Evolutionary conservation across 1,140 invertebrate species (phyloP), one percentile per base, ranked within the genome.

Genomic region (Lerema accius): DNA sequence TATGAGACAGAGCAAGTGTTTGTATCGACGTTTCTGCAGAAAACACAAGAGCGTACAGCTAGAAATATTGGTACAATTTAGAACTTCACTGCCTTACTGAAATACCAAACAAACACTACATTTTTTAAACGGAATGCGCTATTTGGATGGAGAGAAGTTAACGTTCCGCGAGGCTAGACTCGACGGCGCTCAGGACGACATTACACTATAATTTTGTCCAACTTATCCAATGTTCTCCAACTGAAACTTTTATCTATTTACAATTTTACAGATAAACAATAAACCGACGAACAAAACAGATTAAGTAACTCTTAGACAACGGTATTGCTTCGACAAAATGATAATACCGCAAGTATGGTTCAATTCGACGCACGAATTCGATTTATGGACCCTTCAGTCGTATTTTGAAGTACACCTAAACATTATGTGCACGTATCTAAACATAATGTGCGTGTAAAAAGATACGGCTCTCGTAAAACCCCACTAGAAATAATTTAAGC

Each of bases 401-500:
- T 76, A 78, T 73, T 75, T 62, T 65, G 73, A 73, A 82, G 82
- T 80, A 80, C 73, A 85, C 73, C 74, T 85, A 76, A 86, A 86
- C 78, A 81, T 86, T 83, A 89, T 83, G 84, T 82, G 77, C 78
- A 78, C 83, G 79, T 86, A 85, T 86, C 82, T 85, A 82, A 75
- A 78, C 78, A 84, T 87, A 82, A 90, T 87, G 84, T 79, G 79
- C 66, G 76, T 88, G 82, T 90, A 90, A 90, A 90, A 90, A 87
- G 86, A 90, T 87, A 90, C 78, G 78, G 75, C 84, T 84, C 82
- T 84, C 87, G 73, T 90, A 90, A 90, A 89, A 73, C 79, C 71
- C 76, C 74, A 87, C 79, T 85, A 80, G 82, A 90, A 90, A 90
- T 88, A 87, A 90, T 90, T 86, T 86, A 81, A 88, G 85, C 78